Evolutionary conservation across 2,113 vertebrate genomes (phyloP).

Genomic region (Clarias gariepinus): DNA sequence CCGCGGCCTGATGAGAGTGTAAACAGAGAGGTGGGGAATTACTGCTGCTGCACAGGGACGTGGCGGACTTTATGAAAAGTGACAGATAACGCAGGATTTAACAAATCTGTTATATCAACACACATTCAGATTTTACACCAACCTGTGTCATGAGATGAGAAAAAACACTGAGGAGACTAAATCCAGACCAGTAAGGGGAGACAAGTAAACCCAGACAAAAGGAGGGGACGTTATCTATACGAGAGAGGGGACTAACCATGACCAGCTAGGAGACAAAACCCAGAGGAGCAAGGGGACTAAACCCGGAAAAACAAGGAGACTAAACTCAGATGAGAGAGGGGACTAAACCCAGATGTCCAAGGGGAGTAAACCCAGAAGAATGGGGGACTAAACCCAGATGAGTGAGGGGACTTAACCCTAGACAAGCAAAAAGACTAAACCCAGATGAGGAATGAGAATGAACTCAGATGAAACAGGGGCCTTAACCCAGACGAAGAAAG

Average conservation of each 20-base stretch:
- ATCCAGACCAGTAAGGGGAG: neutral
- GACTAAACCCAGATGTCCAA: neutral
- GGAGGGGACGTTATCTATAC: neutral
- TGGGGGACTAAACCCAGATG: neutral
- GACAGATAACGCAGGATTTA: conserved; percentile 7
- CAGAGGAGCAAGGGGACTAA: neutral
- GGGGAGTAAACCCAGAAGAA: neutral
- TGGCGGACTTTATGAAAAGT: conserved; percentile 15
- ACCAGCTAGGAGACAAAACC: neutral
- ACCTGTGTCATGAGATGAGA: neutral
- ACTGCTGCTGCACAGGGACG: neutral
- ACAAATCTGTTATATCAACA: conserved; percentile 31
- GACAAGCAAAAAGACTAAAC: too few relatives aligned
- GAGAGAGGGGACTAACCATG: neutral
- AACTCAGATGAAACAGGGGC: neutral
- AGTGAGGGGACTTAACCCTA: neutral
- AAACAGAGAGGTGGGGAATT: conserved; percentile 5
- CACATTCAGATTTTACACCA: neutral
- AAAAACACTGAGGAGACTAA: neutral
- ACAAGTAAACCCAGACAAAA: neutral
- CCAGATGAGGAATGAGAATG: too few relatives aligned
- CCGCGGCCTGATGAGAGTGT: neutral
- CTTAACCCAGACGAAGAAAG: too few relatives aligned
- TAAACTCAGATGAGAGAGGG: neutral
- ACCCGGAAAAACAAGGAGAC: neutral